Evolutionary conservation across 1,140 invertebrate genomes (phyloP), one percentile per base, ranked within the genome.

Genomic region (Mizuhopecten yessoensis): DNA sequence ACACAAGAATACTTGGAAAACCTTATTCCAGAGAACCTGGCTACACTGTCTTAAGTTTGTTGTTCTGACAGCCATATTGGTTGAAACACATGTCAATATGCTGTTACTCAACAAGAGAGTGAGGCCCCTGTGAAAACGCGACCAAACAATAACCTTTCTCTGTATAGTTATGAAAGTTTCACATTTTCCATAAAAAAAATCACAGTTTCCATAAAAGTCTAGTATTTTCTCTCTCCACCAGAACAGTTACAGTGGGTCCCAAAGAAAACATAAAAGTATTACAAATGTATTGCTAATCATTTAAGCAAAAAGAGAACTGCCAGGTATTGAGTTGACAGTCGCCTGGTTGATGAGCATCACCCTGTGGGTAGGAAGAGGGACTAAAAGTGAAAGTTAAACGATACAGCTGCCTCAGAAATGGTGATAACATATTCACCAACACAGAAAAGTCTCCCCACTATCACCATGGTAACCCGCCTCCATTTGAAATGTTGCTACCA

Each of bases 341-440:
- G 11, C 29, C n/a, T n/a, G 17, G 57, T 9, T 29, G 17, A 29
- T 75, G 57, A 75, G 57, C 29, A 75, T 75, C 23, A 75, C n/a
- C 57, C 23, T 75, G 57, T 75, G 57, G 57, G n/a, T 75, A 75
- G n/a, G n/a, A 17, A 29, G n/a, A 75, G 57, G 57, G 57, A 75
- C 57, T 75, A 75, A 75, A 75, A 75, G 57, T 29, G 29, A 75
- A n/a, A 20, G 11, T 20, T 49, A 75, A 75, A 75, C 23, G 29
- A 75, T 75, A 75, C 57, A 75, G 57, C 57, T 75, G 57, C 57
- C 57, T 75, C 17, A 75, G 57, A 75, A 75, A 75, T 75, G 57
- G 57, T 75, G 57, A 75, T 75, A 75, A 75, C 11, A 75, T n/a
- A n/a, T n/a, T 75, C 57, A 75, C n/a, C 57, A 75, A 75, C 57